These are phyloP conservation scores for Hucho hucho DNA, from an alignment of 2,113 vertebrate genomes.

Conservation along the genomic window DNA sequence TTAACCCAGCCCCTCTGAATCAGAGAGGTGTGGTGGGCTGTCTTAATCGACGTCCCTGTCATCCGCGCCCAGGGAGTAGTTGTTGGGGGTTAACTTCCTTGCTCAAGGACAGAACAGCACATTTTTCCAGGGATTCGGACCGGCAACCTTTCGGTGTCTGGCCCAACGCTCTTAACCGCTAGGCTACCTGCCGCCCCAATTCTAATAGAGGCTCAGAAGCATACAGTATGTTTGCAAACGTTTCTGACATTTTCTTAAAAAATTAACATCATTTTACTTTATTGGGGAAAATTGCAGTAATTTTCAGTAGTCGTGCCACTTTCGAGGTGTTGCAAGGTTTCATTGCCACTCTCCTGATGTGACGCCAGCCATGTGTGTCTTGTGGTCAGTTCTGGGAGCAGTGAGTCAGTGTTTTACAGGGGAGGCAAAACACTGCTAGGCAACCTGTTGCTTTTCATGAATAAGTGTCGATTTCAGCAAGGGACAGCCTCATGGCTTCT, in stretches of 20 bases:
- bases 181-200: no score
- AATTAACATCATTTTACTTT: background rate
- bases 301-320: background rate
- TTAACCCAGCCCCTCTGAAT: no score
- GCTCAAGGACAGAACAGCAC: background rate
- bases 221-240: no score
- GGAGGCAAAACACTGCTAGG: background rate
- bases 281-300: background rate
- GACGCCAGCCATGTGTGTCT: conserved; percentile 3
- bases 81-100: no score
- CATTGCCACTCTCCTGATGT: background rate
- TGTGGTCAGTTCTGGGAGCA: background rate
- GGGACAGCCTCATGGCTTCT: conserved; percentile 2
- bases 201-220: background rate
- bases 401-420: conserved; percentile 10
- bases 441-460: conserved; percentile 5
- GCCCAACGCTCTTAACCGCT: no score
- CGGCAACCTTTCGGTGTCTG: no score
- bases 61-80: no score
- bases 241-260: background rate
- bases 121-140: background rate
- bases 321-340: conserved; percentile 12
- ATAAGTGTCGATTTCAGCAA: background rate
- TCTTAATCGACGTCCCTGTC: no score
- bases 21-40: no score